A percentile compares a stretch with the other conserved stretches of the same genome.
Evolutionary conservation across 2,888 invertebrate genomes (phyloP).

Genomic region (Fragum sueziense): DNA sequence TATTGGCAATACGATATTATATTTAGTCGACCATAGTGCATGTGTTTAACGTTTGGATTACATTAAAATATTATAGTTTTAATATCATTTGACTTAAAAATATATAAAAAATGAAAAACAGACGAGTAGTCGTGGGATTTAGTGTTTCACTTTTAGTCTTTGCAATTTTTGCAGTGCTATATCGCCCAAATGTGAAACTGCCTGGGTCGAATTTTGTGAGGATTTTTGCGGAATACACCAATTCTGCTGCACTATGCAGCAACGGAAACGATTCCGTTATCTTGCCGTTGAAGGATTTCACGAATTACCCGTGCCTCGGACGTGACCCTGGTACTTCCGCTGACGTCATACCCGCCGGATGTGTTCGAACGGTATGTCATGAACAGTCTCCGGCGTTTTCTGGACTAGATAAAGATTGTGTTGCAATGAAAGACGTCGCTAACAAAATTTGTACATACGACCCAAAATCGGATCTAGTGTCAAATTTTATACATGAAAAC

Average conservation of each 20-base stretch:
- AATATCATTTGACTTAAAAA: too few relatives aligned
- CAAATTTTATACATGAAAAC: not conserved
- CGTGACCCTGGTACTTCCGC: not conserved
- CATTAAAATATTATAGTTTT: too few relatives aligned
- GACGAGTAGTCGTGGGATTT: not conserved
- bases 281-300: not conserved
- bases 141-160: not conserved
- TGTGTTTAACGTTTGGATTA: too few relatives aligned
- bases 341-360: not conserved
- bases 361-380: not conserved
- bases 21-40: too few relatives aligned
- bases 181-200: too few relatives aligned
- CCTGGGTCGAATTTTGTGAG: not conserved
- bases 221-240: not conserved
- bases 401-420: not conserved
- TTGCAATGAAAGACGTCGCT: not conserved
- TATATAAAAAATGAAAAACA: not conserved
- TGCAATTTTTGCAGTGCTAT: not conserved
- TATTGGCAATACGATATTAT: too few relatives aligned
- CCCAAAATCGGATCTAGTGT: not conserved
- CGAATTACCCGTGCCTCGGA: not conserved
- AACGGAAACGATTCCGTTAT: not conserved
- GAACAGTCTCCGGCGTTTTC: not conserved
- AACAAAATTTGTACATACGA: not conserved
- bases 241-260: not conserved